A percentile compares a stretch with the other conserved stretches of the same genome.
Conservation (phyloP, 1,140 invertebrate genomes). For the Pectinophora gossypiella region DNA sequence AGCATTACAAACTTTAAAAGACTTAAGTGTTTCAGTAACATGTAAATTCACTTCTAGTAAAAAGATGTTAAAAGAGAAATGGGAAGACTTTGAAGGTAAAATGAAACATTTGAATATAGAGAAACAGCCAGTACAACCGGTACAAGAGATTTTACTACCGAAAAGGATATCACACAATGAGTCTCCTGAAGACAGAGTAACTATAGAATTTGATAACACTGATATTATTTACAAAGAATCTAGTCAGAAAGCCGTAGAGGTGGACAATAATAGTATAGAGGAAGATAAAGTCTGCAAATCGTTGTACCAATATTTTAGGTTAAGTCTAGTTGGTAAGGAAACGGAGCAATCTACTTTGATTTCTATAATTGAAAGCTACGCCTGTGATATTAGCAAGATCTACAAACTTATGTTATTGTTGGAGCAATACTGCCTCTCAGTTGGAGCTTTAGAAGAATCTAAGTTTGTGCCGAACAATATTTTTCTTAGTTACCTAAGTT, state of each 20-base stretch:
- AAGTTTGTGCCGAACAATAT: slow-evolving; percentile 60
- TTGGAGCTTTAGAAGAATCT: slow-evolving; percentile 52
- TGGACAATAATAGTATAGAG: slow-evolving; percentile 53
- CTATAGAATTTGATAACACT: slow-evolving; percentile 27
- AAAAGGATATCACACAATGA: slow-evolving; percentile 38
- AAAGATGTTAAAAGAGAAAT: slow-evolving; percentile 71
- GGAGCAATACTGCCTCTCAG: slow-evolving; percentile 56
- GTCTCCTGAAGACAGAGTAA: slow-evolving; percentile 26
- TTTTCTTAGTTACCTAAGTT: slow-evolving; percentile 59
- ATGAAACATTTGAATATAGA: slow-evolving; percentile 59
- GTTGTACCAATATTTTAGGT: slow-evolving; percentile 64
- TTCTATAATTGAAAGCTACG: slow-evolving; percentile 49
- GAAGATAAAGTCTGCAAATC: slow-evolving; percentile 51
- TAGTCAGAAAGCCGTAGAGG: slow-evolving; percentile 59
- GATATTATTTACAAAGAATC: slow-evolving; percentile 65
- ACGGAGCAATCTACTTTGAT: slow-evolving; percentile 57
- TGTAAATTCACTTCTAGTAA: slow-evolving; percentile 72
- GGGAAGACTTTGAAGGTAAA: slow-evolving; percentile 63
- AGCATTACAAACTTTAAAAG: slow-evolving; percentile 71
- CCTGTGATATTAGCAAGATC: slow-evolving; percentile 67
- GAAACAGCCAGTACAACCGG: slow-evolving; percentile 31
- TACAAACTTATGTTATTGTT: slow-evolving; percentile 57
- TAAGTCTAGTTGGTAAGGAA: slow-evolving; percentile 60
- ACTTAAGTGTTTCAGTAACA: slow-evolving; percentile 64
- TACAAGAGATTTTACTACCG: slow-evolving; percentile 26